phyloP scores from a whole-genome alignment of 2,888 invertebrate genomes.

The Lasioglossum morio region DNA sequence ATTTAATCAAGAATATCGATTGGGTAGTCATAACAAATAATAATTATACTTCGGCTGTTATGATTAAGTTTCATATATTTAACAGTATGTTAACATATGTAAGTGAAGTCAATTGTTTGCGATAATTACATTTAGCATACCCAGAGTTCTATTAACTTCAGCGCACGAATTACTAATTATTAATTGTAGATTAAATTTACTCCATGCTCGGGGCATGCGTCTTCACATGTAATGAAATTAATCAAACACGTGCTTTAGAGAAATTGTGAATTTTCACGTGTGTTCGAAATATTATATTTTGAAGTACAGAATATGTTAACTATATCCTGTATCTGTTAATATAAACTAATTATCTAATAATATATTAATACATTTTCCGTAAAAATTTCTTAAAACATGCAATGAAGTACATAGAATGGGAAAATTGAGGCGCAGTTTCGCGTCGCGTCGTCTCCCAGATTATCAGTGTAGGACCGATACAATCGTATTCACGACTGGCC shows the following conservation, averaged over 20 bases:
- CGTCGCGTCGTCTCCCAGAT: not conserved
- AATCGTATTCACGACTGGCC: not conserved
- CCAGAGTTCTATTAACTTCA: not conserved
- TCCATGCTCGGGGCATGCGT: not conserved
- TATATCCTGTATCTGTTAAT: not conserved
- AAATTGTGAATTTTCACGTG: not conserved
- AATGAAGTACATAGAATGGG: not conserved
- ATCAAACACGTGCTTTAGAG: not conserved
- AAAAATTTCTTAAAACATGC: too few relatives aligned
- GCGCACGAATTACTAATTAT: not conserved
- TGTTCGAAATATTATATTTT: not conserved
- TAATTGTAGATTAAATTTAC: not conserved
- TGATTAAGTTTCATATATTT: not conserved
- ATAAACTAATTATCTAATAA: too few relatives aligned
- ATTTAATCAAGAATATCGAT: not conserved
- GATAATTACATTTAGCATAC: not conserved
- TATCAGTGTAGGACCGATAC: too few relatives aligned
- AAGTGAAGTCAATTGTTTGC: not conserved
- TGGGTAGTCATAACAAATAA: not conserved
- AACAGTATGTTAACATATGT: not conserved
- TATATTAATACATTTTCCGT: too few relatives aligned
- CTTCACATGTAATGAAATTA: not conserved
- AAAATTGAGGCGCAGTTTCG: not conserved
- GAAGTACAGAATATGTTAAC: not conserved
- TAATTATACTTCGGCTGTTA: not conserved